phyloP scores from a whole-genome alignment of 2,888 invertebrate species.

The Cactoblastis cactorum region DNA sequence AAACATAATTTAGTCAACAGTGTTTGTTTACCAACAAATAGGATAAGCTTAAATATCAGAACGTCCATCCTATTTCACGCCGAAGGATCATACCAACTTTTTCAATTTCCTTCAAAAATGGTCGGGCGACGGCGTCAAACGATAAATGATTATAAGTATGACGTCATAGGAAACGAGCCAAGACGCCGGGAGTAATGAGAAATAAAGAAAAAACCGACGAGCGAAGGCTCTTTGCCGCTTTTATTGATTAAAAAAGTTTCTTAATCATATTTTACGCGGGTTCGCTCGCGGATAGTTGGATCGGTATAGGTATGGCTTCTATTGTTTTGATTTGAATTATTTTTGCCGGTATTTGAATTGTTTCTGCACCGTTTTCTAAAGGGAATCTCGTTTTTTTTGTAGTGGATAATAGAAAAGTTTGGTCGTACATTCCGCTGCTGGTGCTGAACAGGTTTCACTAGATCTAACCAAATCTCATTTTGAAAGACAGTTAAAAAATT shows the following conservation, averaged over 20 bases:
- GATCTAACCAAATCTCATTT: too few relatives aligned
- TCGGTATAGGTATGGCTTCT: conserved; percentile 18
- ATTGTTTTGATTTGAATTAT: background rate
- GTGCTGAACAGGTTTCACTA: too few relatives aligned
- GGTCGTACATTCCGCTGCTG: too few relatives aligned
- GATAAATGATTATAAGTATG: conserved; percentile 73
- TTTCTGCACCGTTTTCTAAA: background rate
- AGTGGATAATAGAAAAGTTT: background rate
- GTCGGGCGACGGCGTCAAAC: conserved; percentile 64
- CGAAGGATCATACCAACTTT: conserved; percentile 43
- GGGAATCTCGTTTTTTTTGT: background rate
- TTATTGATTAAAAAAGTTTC: conserved; percentile 45
- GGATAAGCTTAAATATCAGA: background rate
- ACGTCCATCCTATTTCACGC: background rate
- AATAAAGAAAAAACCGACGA: conserved; percentile 26
- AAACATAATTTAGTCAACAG: background rate
- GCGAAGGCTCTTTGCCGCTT: conserved; percentile 28
- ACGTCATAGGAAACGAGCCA: conserved; percentile 61
- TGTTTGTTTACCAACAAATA: conserved; percentile 5
- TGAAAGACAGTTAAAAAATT: too few relatives aligned
- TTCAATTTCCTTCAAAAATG: conserved; percentile 39
- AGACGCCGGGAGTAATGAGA: conserved; percentile 42
- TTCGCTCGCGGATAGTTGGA: conserved; percentile 19
- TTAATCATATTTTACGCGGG: conserved; percentile 32
- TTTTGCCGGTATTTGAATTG: background rate